Evolutionary conservation across 2,888 invertebrate species (phyloP).

Genomic region (Amiota mariae): DNA sequence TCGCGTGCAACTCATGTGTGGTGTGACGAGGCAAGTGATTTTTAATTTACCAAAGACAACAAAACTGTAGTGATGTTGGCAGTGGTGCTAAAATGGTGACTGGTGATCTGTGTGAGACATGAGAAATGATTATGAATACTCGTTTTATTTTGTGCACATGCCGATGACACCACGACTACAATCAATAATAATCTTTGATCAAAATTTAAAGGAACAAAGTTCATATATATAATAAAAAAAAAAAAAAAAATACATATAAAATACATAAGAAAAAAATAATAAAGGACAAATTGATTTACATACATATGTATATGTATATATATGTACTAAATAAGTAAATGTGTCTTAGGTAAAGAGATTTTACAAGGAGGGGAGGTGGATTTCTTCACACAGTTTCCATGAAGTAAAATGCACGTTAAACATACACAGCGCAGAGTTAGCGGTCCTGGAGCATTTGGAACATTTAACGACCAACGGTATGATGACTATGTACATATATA

Average conservation of each 20-base stretch:
- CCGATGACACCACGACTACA: too few species aligned
- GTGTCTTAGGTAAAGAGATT: too few species aligned
- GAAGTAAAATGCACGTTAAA: slow-evolving; percentile 72
- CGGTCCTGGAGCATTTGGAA: slow-evolving; percentile 74
- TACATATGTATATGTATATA: too few species aligned
- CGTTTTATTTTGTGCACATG: too few species aligned
- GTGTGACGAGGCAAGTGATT: not conserved
- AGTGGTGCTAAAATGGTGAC: too few species aligned
- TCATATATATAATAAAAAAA: slow-evolving; percentile 5
- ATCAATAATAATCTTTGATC: too few species aligned
- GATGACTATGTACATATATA: slow-evolving; percentile 17
- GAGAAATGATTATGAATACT: too few species aligned
- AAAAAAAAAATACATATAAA: too few species aligned
- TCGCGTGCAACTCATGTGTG: not conserved
- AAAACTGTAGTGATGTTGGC: slow-evolving; percentile 13
- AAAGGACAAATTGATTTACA: too few species aligned
- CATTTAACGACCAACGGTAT: slow-evolving; percentile 73
- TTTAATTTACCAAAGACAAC: not conserved
- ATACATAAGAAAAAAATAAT: slow-evolving; percentile 2
- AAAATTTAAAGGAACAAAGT: too few species aligned
- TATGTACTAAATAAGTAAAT: too few species aligned
- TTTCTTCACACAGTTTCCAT: slow-evolving; percentile 47
- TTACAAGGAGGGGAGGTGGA: slow-evolving; percentile 36
- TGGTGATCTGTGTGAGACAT: too few species aligned
- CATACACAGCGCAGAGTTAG: slow-evolving; percentile 73